Percentiles rank a stretch among this genome's conserved stretches.
These are phyloP conservation scores for Lasius platythorax DNA, from an alignment of 2,888 invertebrate species.

Conservation along the genomic window DNA sequence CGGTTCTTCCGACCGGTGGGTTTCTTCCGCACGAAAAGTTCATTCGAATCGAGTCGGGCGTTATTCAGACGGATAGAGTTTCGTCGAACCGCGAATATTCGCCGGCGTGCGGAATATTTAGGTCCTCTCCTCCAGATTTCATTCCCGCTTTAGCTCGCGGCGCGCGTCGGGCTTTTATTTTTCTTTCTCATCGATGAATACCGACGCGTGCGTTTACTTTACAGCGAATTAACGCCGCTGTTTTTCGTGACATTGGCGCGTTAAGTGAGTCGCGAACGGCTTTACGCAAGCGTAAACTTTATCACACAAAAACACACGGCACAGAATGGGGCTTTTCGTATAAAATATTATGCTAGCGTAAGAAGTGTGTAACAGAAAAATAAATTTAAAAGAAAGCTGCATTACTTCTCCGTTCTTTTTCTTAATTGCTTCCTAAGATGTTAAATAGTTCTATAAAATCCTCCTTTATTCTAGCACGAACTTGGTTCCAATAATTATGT, in stretches of 20 bases:
- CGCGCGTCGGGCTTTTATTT: conserved; percentile 9
- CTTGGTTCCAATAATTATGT: background rate
- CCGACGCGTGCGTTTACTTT: conserved; percentile 13
- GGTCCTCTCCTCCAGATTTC: conserved; percentile 36
- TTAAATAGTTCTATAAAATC: background rate
- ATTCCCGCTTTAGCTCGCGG: conserved; percentile 9
- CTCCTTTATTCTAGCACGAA: background rate
- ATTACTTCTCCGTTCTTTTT: background rate
- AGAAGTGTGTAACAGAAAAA: background rate
- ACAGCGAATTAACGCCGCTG: conserved; percentile 14
- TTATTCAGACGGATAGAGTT: conserved; percentile 65
- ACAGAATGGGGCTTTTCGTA: background rate
- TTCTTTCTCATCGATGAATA: background rate
- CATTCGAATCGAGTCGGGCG: conserved; percentile 68
- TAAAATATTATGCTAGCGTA: background rate
- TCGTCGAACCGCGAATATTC: conserved; percentile 65
- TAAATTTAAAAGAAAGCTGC: background rate
- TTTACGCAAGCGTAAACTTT: background rate
- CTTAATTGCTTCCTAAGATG: background rate
- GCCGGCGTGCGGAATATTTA: conserved; percentile 34
- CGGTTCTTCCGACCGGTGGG: conserved; percentile 35
- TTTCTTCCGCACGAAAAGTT: conserved; percentile 66
- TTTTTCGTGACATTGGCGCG: conserved; percentile 3
- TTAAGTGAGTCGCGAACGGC: background rate
- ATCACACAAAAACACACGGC: background rate